phyloP scores from a whole-genome alignment of 1,140 invertebrate species.

The Nephila pilipes region DNA sequence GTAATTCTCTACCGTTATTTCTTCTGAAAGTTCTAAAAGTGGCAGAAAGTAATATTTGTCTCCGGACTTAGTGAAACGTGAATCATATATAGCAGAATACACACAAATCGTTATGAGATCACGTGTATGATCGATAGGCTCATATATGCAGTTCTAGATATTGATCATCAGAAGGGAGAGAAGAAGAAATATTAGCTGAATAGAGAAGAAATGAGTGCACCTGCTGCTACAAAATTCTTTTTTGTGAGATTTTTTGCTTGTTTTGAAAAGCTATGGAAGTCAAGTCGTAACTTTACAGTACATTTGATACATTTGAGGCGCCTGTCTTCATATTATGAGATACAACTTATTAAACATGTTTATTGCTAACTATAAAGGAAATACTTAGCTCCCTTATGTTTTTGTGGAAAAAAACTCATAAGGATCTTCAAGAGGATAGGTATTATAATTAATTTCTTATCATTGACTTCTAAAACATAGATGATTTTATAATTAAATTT shows the following conservation, averaged over 20 bases:
- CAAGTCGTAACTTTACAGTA: neutral
- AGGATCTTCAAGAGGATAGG: too few species aligned
- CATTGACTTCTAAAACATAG: too few species aligned
- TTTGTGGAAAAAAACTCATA: neutral
- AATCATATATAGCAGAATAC: slow-evolving; percentile 4
- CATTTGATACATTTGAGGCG: neutral
- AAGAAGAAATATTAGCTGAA: neutral
- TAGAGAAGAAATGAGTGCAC: neutral
- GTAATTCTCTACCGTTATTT: neutral
- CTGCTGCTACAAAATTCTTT: neutral
- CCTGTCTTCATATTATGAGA: neutral
- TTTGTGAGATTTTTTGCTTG: neutral
- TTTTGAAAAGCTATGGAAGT: neutral
- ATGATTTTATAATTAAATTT: too few species aligned
- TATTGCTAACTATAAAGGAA: neutral
- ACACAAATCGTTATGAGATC: slow-evolving; percentile 23
- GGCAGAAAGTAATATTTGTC: slow-evolving; percentile 8
- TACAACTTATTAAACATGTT: neutral
- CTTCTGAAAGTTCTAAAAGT: neutral
- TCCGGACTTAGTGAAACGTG: slow-evolving; percentile 6
- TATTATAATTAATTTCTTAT: too few species aligned
- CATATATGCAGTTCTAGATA: slow-evolving; percentile 15
- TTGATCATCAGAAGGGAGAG: neutral
- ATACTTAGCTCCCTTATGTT: neutral
- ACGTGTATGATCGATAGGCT: slow-evolving; percentile 19